Evolutionary conservation across 64 coral and sea anemone species (phyloP), one percentile per base, ranked within the genome.

Genomic region (Astreopora myriophthalma): DNA sequence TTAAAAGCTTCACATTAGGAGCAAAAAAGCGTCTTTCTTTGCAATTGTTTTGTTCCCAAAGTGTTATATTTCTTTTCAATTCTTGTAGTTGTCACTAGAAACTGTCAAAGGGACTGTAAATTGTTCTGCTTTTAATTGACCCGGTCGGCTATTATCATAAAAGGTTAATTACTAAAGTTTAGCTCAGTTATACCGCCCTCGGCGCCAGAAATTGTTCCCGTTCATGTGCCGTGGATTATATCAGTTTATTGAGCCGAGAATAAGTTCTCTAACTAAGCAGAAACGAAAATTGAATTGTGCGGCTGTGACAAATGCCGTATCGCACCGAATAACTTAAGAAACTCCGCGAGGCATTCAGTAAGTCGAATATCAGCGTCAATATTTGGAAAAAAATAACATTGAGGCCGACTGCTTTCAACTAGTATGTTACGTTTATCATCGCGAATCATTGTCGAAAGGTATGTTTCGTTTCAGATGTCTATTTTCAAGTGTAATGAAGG

Each of bases 281-380:
- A 31, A 22, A 35, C 33, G 26, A 34, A 65, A 37, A 25, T 83
- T 31, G 51, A 20, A 7, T 10, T 14, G 16, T 22, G 40, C 11
- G 2, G 14, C 12, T 8, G 6, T 8, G 20, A 39, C 33, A n/a
- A n/a, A 51, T 5, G 17, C 79, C 4, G 33, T 3, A 36, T 24
- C 8, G 0, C 12, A 25, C 10, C 5, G 5, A 8, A 36, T 1
- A 64, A 8, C 22, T 23, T 10, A 27, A 20, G 2, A 64, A 37
- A 33, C 11, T 14, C 13, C 2, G 1, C 32, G 9, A 38, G 11
- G 1, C 10, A 9, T 20, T 13, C 20, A 25, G 49, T 83, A 65
- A 78, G 75, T 78, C 11, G 31, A 25, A 16, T 65, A 83, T 17
- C 52, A 83, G 34, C 79, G 13, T 81, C 22, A 83, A 83, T 83